Percentiles rank a stretch among this genome's conserved stretches.
phyloP scores from a whole-genome alignment of 2,888 invertebrate species.

The Apotomis capreana region DNA sequence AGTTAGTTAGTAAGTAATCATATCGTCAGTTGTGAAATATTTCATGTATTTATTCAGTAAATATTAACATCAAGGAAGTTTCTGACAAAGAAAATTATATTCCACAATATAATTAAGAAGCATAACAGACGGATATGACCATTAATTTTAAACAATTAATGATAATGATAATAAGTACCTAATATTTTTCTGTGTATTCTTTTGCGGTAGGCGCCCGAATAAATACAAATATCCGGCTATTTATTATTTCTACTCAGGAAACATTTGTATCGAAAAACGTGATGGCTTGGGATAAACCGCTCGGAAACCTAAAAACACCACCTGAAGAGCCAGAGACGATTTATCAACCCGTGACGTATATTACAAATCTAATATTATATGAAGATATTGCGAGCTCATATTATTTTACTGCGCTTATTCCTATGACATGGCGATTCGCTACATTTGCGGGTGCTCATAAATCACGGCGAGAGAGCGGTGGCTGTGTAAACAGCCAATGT shows the following conservation, averaged over 20 bases:
- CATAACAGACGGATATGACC: too few relatives aligned
- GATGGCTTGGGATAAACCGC: background rate
- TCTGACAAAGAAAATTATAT: too few relatives aligned
- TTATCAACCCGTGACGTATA: slow-evolving; percentile 34
- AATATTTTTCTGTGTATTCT: too few relatives aligned
- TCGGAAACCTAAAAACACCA: slow-evolving; percentile 11
- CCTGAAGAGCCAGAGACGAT: slow-evolving; percentile 4
- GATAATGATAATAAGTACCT: too few relatives aligned
- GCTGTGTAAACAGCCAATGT: slow-evolving; percentile 39
- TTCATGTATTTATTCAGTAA: too few relatives aligned
- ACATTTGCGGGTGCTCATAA: slow-evolving; percentile 42
- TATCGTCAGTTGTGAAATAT: too few relatives aligned
- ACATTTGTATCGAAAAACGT: background rate
- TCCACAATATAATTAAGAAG: too few relatives aligned
- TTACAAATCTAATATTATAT: slow-evolving; percentile 33
- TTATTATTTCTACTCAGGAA: background rate
- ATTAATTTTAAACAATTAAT: too few relatives aligned
- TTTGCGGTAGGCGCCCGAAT: too few relatives aligned
- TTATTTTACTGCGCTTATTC: slow-evolving; percentile 39
- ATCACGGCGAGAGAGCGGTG: slow-evolving; percentile 41
- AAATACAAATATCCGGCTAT: background rate
- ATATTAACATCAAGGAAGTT: too few relatives aligned
- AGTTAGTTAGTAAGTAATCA: too few relatives aligned
- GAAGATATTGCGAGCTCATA: slow-evolving; percentile 33
- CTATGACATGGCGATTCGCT: slow-evolving; percentile 37